These are phyloP conservation scores for Aphelocoma coerulescens DNA, from an alignment of 2,113 vertebrate genomes.

Conservation along the genomic window DNA sequence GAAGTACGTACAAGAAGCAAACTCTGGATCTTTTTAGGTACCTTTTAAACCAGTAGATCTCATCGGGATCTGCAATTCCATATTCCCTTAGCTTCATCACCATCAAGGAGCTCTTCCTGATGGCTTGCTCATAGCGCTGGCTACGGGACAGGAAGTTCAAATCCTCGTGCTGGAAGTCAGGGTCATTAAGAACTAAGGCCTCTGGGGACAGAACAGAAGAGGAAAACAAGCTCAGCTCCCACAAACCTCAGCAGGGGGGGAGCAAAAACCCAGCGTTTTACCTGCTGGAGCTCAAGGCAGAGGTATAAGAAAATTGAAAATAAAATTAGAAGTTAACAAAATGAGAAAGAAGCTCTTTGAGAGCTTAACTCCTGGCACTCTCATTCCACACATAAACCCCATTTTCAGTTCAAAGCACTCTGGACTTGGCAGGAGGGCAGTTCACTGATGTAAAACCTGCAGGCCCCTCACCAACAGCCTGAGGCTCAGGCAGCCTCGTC, in stretches of 20 bases:
- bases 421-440: background rate
- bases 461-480: background rate
- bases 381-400: background rate
- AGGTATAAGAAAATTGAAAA: background rate
- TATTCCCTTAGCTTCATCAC: conserved; percentile 86
- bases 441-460: background rate
- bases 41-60: conserved; percentile 93
- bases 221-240: background rate
- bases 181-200: conserved; percentile 84
- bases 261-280: background rate
- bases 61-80: conserved; percentile 88
- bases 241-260: background rate
- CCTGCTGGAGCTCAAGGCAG: background rate
- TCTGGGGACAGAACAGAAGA: conserved; percentile 70
- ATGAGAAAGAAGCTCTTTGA: background rate
- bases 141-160: conserved; percentile 91
- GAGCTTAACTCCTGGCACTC: background rate
- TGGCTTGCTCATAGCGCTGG: conserved; percentile 87
- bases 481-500: background rate
- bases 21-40: conserved; percentile 43
- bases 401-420: background rate
- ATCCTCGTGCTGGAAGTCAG: conserved; percentile 87
- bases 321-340: background rate
- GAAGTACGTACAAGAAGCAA: background rate
- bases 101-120: conserved; percentile 88